Conservation (phyloP, 2,888 invertebrate genomes). For the Ophioninae sp. region DNA sequence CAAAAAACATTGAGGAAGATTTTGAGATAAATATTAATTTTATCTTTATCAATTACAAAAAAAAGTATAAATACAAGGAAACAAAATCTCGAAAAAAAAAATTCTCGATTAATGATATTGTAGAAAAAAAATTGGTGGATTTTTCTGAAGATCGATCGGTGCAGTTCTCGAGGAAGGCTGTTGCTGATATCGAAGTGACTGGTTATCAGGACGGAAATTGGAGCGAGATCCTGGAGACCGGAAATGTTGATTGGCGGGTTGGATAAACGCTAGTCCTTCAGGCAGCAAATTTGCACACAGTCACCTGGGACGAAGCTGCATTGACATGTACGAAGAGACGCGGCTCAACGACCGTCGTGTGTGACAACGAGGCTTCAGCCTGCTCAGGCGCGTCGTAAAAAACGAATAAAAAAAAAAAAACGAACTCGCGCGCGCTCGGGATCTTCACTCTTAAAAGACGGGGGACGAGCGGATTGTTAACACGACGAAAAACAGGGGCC, state of each 20-base stretch:
- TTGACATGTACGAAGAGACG: constrained; percentile 44
- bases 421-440: not conserved
- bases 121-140: too few relatives aligned
- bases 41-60: too few relatives aligned
- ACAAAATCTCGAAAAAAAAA: too few relatives aligned
- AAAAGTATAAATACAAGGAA: too few relatives aligned
- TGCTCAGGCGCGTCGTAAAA: constrained; percentile 21
- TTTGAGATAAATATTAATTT: too few relatives aligned
- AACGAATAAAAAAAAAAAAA: not conserved
- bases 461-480: constrained; percentile 1
- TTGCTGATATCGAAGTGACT: constrained; percentile 9
- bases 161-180: not conserved
- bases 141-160: too few relatives aligned
- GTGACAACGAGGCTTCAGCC: constrained; percentile 17
- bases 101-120: too few relatives aligned
- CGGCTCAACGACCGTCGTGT: constrained; percentile 30
- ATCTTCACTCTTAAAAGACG: not conserved
- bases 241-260: constrained; percentile 59
- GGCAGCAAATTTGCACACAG: not conserved
- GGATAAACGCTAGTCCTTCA: constrained; percentile 24
- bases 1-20: too few relatives aligned
- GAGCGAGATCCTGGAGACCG: constrained; percentile 17
- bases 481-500: not conserved
- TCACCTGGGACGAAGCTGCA: constrained; percentile 14
- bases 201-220: constrained; percentile 5